Conservation (phyloP, 2,888 invertebrate genomes). For the Clunio marinus region DNA sequence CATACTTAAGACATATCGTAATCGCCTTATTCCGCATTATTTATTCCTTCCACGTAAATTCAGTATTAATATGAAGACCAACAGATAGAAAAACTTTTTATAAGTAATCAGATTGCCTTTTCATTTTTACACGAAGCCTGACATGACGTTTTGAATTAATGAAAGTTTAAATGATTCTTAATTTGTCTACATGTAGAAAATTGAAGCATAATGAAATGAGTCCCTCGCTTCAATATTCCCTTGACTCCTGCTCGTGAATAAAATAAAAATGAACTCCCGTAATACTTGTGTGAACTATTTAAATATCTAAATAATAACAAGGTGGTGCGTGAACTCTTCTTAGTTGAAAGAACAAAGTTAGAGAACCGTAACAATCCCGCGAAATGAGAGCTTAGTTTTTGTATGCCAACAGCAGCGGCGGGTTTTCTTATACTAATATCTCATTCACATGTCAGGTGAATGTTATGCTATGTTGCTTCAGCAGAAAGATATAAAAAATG, state of each 20-base stretch:
- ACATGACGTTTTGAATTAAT: constrained; percentile 22
- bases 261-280: neutral
- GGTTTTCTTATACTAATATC: constrained; percentile 19
- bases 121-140: neutral
- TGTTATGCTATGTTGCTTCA: constrained; percentile 29
- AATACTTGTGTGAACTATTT: constrained; percentile 19
- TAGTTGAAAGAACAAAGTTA: constrained; percentile 2
- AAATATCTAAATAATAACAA: neutral
- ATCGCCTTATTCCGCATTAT: constrained; percentile 22
- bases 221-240: neutral
- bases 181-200: constrained; percentile 12
- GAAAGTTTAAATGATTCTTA: constrained; percentile 37
- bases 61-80: neutral
- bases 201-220: neutral
- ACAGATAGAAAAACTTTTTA: neutral
- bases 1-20: neutral
- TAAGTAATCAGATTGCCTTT: neutral
- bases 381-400: neutral
- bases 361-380: constrained; percentile 22
- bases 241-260: neutral
- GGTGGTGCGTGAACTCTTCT: constrained; percentile 2
- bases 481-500: neutral
- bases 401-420: constrained; percentile 17
- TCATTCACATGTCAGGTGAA: constrained; percentile 38
- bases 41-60: neutral